These are phyloP conservation scores for Columba janthina DNA, from an alignment of 2,113 vertebrate species.

Conservation along the genomic window DNA sequence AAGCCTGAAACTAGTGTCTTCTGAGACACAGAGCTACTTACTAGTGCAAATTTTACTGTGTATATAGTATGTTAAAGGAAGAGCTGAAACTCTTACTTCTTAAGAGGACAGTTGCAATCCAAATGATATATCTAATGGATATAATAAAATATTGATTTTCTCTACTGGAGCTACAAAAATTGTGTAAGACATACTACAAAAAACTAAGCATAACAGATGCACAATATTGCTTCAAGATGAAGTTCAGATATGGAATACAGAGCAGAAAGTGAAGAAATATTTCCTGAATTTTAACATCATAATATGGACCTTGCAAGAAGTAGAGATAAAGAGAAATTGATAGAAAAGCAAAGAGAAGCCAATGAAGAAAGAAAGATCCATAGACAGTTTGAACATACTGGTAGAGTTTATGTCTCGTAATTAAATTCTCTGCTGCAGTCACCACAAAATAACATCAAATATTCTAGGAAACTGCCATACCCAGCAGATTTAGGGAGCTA, in stretches of 20 bases:
- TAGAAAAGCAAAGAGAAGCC: neutral
- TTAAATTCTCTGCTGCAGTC: neutral
- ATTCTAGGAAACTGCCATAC: neutral
- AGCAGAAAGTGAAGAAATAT: neutral
- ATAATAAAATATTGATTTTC: neutral
- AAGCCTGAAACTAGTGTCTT: neutral
- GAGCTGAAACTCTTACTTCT: neutral
- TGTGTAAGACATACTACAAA: neutral
- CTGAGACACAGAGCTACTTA: neutral
- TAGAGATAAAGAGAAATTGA: neutral
- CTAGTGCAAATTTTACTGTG: neutral
- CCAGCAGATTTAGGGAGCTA: neutral
- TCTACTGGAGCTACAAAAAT: neutral
- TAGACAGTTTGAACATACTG: neutral
- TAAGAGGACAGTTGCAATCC: neutral
- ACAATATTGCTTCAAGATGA: neutral
- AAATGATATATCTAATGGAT: neutral
- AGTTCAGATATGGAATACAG: neutral
- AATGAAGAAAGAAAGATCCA: neutral
- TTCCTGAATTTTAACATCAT: neutral
- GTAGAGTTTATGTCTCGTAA: neutral
- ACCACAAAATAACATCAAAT: neutral
- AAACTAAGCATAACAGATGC: neutral
- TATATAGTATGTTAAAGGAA: neutral
- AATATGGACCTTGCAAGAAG: neutral